Evolutionary conservation across 2,888 invertebrate species (phyloP).

Genomic region (Sarcophaga rosellei): DNA sequence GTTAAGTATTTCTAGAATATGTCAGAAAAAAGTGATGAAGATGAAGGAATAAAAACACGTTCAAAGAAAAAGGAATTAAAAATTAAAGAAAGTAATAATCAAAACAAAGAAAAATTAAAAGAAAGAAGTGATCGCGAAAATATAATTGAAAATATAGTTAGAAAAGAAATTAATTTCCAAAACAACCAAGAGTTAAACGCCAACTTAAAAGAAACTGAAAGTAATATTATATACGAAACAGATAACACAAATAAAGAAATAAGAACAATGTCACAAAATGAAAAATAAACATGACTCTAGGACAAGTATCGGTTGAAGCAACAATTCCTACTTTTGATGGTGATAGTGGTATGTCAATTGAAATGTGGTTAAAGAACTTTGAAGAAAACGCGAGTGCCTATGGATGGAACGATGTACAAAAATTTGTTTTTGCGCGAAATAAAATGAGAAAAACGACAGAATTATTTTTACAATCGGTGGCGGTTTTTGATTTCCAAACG

Average conservation of each 20-base stretch:
- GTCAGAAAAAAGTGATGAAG: not conserved
- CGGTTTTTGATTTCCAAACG: no score
- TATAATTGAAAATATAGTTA: not conserved
- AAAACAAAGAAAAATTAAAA: conserved; percentile 4
- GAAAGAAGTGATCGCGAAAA: conserved; percentile 3
- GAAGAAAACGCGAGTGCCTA: conserved; percentile 8
- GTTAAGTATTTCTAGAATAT: conserved; percentile 4
- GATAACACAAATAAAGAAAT: not conserved
- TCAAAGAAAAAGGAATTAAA: conserved; percentile 13
- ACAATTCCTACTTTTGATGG: conserved; percentile 13
- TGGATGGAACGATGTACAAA: conserved; percentile 17
- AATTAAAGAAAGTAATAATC: not conserved
- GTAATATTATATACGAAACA: not conserved
- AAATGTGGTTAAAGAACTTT: conserved; percentile 14
- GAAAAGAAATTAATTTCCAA: not conserved
- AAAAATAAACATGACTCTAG: no score
- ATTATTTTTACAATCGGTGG: no score
- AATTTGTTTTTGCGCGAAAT: conserved; percentile 18
- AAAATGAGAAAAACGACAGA: not conserved
- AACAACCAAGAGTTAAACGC: not conserved
- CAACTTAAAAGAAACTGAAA: not conserved
- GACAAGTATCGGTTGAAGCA: not conserved
- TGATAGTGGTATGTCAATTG: conserved; percentile 8
- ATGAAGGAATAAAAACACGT: conserved; percentile 6
- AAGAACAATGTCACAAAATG: no score